These are phyloP conservation scores for Acanthiza pusilla DNA, from an alignment of 2,797 vertebrate genomes.

Conservation along the genomic window DNA sequence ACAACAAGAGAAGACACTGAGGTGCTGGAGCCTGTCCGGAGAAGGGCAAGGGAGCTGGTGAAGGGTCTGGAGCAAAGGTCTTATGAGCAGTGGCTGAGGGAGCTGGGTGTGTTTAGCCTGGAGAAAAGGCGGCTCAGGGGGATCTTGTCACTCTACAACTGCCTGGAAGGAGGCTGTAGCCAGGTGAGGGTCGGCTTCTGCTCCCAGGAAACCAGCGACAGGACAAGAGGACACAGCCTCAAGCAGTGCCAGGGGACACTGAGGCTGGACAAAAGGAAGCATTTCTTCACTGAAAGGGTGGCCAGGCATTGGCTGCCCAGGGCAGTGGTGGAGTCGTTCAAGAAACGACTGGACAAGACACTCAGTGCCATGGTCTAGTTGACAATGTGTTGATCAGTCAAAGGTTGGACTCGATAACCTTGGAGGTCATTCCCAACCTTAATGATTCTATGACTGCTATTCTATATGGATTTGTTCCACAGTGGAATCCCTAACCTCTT, in stretches of 20 bases:
- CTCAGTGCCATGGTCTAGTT: background rate
- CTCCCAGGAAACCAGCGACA: background rate
- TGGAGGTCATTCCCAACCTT: background rate
- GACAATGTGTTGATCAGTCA: background rate
- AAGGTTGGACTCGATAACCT: background rate
- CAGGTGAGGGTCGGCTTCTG: background rate
- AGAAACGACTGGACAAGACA: background rate
- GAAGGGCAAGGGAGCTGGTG: background rate
- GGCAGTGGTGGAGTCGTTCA: background rate
- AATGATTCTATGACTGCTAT: background rate
- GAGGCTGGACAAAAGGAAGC: background rate
- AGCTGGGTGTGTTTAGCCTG: background rate
- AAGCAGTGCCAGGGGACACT: background rate
- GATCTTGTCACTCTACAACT: background rate
- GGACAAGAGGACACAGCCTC: background rate
- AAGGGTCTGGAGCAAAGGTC: background rate
- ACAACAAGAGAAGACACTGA: background rate
- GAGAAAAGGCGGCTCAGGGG: background rate
- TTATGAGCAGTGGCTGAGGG: background rate
- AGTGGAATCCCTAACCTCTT: background rate
- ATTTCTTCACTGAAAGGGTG: background rate
- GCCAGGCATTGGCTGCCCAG: background rate
- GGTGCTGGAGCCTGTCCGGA: accelerated
- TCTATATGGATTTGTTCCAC: background rate
- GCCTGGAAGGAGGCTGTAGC: background rate